Percentiles rank a stretch among this genome's conserved stretches.
These are phyloP conservation scores for Masticophis lateralis DNA, from an alignment of 2,797 vertebrate genomes.

Conservation along the genomic window DNA sequence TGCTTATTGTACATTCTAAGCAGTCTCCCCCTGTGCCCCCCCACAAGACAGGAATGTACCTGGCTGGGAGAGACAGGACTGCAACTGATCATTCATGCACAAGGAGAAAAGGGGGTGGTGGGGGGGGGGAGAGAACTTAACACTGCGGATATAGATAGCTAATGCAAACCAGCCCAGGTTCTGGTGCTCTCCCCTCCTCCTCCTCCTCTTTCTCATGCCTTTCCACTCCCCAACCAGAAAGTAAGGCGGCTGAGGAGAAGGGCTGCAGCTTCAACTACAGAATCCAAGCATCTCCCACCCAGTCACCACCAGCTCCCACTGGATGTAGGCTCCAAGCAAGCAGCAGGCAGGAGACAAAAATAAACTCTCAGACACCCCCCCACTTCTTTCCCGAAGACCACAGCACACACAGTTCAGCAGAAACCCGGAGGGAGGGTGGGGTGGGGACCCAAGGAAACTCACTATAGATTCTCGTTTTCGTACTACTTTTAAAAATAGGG, in stretches of 20 bases:
- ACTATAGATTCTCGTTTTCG: neutral
- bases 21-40: slow-evolving; percentile 18
- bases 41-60: slow-evolving; percentile 15
- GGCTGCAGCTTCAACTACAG: slow-evolving; percentile 59
- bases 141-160: slow-evolving; percentile 53
- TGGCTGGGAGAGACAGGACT: neutral
- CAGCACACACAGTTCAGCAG: slow-evolving; percentile 65
- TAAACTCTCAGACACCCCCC: slow-evolving; percentile 60
- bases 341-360: slow-evolving; percentile 76
- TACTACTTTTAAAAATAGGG: neutral
- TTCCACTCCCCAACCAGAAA: slow-evolving; percentile 36
- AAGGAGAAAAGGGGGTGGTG: neutral
- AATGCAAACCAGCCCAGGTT: slow-evolving; percentile 22
- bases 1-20: neutral
- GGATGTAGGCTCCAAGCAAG: slow-evolving; percentile 70
- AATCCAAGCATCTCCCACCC: slow-evolving; percentile 60
- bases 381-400: slow-evolving; percentile 70
- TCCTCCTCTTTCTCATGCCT: neutral
- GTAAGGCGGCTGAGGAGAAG: slow-evolving; percentile 6
- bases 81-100: slow-evolving; percentile 50
- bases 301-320: slow-evolving; percentile 17
- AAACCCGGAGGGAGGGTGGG: neutral
- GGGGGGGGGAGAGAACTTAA: slow-evolving; percentile 25
- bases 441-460: neutral
- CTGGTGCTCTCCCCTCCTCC: slow-evolving; percentile 3